Conservation (phyloP, 2,888 invertebrate genomes). For the Tupiocoris notatus region DNA sequence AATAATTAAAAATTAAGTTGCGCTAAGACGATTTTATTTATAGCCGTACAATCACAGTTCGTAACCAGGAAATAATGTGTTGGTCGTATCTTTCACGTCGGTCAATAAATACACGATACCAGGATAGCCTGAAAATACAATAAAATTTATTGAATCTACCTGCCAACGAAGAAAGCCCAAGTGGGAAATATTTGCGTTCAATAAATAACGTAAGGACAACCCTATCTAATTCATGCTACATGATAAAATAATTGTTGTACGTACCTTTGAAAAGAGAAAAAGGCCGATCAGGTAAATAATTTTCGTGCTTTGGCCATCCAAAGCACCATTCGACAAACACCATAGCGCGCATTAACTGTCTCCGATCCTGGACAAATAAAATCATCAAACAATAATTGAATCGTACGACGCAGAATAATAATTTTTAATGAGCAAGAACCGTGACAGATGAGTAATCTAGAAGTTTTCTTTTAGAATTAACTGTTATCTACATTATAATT, state of each 20-base stretch:
- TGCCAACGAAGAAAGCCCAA: too few relatives aligned
- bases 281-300: slow-evolving; percentile 68
- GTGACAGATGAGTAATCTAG: too few relatives aligned
- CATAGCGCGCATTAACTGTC: slow-evolving; percentile 71
- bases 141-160: slow-evolving; percentile 3
- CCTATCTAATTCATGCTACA: not conserved
- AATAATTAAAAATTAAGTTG: too few relatives aligned
- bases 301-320: slow-evolving; percentile 65
- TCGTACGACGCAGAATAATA: not conserved
- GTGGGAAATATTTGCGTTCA: too few relatives aligned
- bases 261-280: slow-evolving; percentile 79
- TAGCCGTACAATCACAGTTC: slow-evolving; percentile 16
- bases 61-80: slow-evolving; percentile 75
- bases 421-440: not conserved
- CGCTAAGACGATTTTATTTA: too few relatives aligned
- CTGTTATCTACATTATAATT: too few relatives aligned
- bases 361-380: slow-evolving; percentile 61
- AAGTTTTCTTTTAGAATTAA: too few relatives aligned
- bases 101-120: slow-evolving; percentile 73
- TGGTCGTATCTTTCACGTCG: slow-evolving; percentile 64
- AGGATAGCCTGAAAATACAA: slow-evolving; percentile 59
- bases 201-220: too few relatives aligned
- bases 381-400: not conserved
- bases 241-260: slow-evolving; percentile 9
- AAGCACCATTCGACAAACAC: slow-evolving; percentile 81